phyloP scores from a whole-genome alignment of 2,888 invertebrate species.

The Parnassius apollo region DNA sequence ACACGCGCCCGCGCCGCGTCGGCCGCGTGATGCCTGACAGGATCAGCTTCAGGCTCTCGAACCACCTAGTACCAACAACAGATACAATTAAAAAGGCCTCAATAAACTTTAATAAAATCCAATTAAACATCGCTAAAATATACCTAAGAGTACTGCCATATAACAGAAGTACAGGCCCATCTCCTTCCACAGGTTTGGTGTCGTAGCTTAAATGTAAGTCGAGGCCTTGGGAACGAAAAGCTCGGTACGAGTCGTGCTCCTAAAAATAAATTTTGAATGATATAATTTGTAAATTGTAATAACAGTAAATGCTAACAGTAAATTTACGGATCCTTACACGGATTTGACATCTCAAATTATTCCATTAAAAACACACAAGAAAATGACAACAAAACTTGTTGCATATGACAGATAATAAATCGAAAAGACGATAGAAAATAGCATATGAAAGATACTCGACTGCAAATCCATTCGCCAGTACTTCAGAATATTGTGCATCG shows the following conservation, averaged over 20 bases:
- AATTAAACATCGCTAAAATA: not conserved
- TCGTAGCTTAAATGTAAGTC: constrained; percentile 72
- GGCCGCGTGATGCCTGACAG: constrained; percentile 96
- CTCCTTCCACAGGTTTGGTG: constrained; percentile 70
- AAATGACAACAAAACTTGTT: too few relatives aligned
- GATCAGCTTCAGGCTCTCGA: constrained; percentile 96
- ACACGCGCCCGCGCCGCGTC: constrained; percentile 94
- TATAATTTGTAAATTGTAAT: not conserved
- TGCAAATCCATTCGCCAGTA: too few relatives aligned
- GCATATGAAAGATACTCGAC: too few relatives aligned
- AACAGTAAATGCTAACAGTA: too few relatives aligned
- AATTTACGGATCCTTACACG: too few relatives aligned
- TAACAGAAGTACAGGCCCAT: constrained; percentile 87
- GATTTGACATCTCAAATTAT: too few relatives aligned
- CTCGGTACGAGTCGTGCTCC: constrained; percentile 97
- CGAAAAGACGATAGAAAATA: too few relatives aligned
- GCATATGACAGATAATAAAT: too few relatives aligned
- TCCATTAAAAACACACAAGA: too few relatives aligned
- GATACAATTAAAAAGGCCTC: too few relatives aligned
- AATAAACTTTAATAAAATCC: too few relatives aligned
- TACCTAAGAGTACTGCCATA: constrained; percentile 95
- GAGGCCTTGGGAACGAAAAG: constrained; percentile 86
- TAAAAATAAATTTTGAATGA: constrained; percentile 40
- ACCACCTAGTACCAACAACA: constrained; percentile 83
- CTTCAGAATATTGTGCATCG: too few relatives aligned